These are phyloP conservation scores for Hydrocynus forskahlii DNA, from an alignment of 2,797 vertebrate species.

Conservation along the genomic window DNA sequence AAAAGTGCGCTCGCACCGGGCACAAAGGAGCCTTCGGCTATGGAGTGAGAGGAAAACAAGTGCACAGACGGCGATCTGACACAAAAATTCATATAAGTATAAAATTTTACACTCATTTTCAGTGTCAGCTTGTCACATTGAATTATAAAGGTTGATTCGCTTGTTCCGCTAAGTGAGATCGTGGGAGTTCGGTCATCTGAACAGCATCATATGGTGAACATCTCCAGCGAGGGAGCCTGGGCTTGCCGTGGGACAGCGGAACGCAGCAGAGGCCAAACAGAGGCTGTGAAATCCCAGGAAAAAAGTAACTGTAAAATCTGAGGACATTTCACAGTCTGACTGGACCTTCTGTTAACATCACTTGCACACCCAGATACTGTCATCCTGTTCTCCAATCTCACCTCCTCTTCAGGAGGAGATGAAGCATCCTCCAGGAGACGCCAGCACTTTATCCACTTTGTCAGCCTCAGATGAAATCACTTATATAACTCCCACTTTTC, in stretches of 20 bases:
- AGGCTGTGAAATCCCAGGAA: slow-evolving; percentile 37
- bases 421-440: slow-evolving; percentile 65
- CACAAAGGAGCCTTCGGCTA: slow-evolving; percentile 94
- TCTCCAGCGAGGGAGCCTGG: slow-evolving; percentile 76
- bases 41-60: slow-evolving; percentile 88
- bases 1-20: slow-evolving; percentile 82
- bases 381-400: slow-evolving; percentile 40
- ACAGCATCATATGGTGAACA: slow-evolving; percentile 87
- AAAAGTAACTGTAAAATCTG: slow-evolving; percentile 47
- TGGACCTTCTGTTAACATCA: slow-evolving; percentile 36
- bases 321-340: slow-evolving; percentile 48
- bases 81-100: slow-evolving; percentile 98
- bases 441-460: slow-evolving; percentile 63
- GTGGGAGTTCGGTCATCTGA: slow-evolving; percentile 87
- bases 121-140: slow-evolving; percentile 99
- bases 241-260: slow-evolving; percentile 40
- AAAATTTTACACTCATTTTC: slow-evolving; percentile 98
- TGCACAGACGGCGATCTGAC: slow-evolving; percentile 93
- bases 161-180: slow-evolving; percentile 89
- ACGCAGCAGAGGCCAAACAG: slow-evolving; percentile 38
- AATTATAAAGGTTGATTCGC: slow-evolving; percentile 99
- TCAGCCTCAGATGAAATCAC: slow-evolving; percentile 59
- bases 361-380: slow-evolving; percentile 45
- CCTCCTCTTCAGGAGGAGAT: slow-evolving; percentile 27
- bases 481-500: slow-evolving; percentile 69